These are phyloP conservation scores for Apodemus sylvaticus DNA, from an alignment of 2,113 vertebrate genomes.

Conservation along the genomic window DNA sequence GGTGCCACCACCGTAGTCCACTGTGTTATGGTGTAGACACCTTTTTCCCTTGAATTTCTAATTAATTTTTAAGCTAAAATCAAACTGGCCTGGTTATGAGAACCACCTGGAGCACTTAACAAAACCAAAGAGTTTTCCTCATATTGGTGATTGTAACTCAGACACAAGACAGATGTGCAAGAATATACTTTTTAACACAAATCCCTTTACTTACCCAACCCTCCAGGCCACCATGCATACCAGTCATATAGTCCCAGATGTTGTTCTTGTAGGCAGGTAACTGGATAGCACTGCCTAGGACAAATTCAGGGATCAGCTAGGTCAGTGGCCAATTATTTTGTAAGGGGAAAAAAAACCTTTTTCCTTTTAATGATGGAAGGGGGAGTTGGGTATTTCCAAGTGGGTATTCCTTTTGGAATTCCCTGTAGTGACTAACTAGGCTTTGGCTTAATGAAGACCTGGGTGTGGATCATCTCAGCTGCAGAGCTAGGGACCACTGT, in stretches of 20 bases:
- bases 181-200: neutral
- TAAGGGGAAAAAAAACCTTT: neutral
- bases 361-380: neutral
- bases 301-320: constrained; percentile 11
- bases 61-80: neutral
- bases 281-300: neutral
- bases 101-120: neutral
- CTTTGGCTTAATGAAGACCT: neutral
- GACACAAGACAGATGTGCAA: neutral
- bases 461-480: neutral
- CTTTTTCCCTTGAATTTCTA: neutral
- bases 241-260: neutral
- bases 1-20: neutral
- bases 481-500: neutral
- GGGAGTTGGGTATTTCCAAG: neutral
- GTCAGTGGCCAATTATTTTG: neutral
- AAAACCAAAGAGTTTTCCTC: neutral
- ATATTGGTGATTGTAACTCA: neutral
- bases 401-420: neutral
- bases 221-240: neutral
- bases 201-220: neutral
- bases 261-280: neutral
- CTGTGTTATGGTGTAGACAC: neutral
- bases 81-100: neutral
- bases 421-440: neutral